Percentiles rank a stretch among this genome's conserved stretches.
These are phyloP conservation scores for Chunga burmeisteri DNA, from an alignment of 2,113 vertebrate genomes.

Conservation along the genomic window DNA sequence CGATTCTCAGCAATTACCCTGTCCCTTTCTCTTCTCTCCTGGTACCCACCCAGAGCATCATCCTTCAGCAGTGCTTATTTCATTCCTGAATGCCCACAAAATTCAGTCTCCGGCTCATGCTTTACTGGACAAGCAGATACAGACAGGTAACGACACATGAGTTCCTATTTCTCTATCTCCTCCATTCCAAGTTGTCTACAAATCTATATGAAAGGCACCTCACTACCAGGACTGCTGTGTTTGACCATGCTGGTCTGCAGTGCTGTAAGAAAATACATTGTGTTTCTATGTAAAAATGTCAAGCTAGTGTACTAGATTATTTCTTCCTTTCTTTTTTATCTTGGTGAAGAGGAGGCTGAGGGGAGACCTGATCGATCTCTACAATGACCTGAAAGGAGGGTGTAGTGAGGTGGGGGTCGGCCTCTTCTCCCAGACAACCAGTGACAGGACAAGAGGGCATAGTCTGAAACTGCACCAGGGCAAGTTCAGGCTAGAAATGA, in stretches of 20 bases:
- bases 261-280: background rate
- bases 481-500: too few relatives aligned
- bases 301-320: background rate
- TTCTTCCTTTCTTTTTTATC: background rate
- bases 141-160: background rate
- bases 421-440: too few relatives aligned
- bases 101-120: background rate
- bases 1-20: background rate
- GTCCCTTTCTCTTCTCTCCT: background rate
- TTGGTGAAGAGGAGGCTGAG: too few relatives aligned
- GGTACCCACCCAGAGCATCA: background rate
- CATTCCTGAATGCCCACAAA: background rate
- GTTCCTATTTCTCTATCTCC: background rate
- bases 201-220: background rate
- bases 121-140: background rate
- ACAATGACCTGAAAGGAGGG: too few relatives aligned
- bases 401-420: too few relatives aligned
- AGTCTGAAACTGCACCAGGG: too few relatives aligned
- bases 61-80: background rate
- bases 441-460: too few relatives aligned
- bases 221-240: background rate
- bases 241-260: fast-evolving
- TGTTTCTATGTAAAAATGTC: background rate
- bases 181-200: background rate
- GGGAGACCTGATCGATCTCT: too few relatives aligned